phyloP scores from a whole-genome alignment of 2,113 vertebrate species.

The Suricata suricatta region DNA sequence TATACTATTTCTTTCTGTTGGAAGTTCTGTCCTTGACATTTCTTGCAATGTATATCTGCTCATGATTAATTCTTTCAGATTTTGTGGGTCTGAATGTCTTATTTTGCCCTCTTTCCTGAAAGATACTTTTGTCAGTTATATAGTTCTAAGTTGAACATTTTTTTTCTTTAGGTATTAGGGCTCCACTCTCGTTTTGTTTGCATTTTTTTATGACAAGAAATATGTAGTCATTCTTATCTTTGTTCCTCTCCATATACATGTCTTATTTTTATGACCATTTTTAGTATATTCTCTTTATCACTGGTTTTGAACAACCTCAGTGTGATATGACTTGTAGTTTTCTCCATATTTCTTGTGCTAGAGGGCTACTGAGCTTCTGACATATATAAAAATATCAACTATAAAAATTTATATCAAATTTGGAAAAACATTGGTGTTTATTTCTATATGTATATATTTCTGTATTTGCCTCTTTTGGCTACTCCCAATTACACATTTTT shows the following conservation, averaged over 20 bases:
- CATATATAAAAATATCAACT: neutral
- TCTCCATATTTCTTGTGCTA: neutral
- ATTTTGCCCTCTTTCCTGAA: neutral
- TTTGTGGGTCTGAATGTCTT: neutral
- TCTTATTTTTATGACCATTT: neutral
- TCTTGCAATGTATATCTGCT: neutral
- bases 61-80: neutral
- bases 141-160: neutral
- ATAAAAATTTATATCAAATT: neutral
- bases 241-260: neutral
- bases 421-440: neutral
- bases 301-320: neutral
- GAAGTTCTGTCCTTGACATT: neutral
- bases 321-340: neutral
- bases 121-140: neutral
- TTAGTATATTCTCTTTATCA: neutral
- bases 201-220: neutral
- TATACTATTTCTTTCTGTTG: neutral
- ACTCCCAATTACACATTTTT: neutral
- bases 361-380: neutral
- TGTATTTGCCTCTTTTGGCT: neutral
- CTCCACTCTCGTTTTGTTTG: neutral
- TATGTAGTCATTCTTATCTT: neutral
- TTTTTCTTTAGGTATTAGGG: neutral
- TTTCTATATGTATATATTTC: no score